Base-by-base conservation (phyloP, 2,888 invertebrate genomes). In the Drosophila multiciliata region DNA sequence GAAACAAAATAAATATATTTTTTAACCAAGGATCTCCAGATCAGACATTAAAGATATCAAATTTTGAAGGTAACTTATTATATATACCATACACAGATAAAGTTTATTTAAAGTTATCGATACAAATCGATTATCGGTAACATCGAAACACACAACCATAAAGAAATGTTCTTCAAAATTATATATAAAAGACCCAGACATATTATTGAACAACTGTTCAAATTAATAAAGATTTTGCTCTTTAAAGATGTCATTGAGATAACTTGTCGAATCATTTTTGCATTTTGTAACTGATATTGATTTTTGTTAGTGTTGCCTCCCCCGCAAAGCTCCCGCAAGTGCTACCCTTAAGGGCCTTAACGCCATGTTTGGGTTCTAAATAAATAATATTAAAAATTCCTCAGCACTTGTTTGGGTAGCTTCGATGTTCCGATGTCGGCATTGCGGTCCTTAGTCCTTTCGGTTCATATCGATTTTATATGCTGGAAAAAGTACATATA, bases 381-480 rank as follows among this genome's bases (percentile, higher is more conserved):
- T 87, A 87, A 89, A 82, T 85, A 72, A 89, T 89, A 70, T 73
- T 54, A 66, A 66, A 75, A 79, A 60, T 81, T 87, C 71, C 38
- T 57, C 53, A 74, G 68, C 69, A 68, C 67, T 71, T 67, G 71
- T 76, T 75, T 69, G 38, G 50, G 38, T 64, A n/a, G 40, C 7
- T 29, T 8, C 26, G 50, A 70, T 32, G 65, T 66, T 45, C 52
- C 62, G 52, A 55, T 61, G 69, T 79, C 79, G 83, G 73, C 78
- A 71, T 80, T 83, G 75, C 78, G 72, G 75, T 83, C 55, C 66
- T 83, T 78, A 74, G 68, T 73, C 70, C 81, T 83, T 55, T 11
- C 60, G 78, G 71, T 81, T 79, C 78, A 60, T 90, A 86, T 90
- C 90, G 90, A 90, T 90, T 89, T 86, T 87, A 59, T 66, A 42